Evolutionary conservation across 2,113 vertebrate genomes (phyloP), one percentile per base, ranked within the genome.

Genomic region (Murina feae): DNA sequence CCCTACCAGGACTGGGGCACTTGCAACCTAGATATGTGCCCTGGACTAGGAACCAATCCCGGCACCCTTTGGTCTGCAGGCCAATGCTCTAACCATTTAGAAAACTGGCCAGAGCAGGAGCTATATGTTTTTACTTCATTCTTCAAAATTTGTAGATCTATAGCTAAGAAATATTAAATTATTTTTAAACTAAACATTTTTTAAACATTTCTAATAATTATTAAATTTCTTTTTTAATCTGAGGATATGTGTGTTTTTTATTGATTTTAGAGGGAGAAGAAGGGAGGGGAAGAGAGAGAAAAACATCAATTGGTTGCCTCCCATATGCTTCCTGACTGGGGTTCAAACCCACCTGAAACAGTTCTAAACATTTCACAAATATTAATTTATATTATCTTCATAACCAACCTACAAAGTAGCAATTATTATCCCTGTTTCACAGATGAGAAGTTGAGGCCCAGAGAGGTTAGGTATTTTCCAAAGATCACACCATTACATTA

Each of bases 361-460:
- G 49, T 90, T 92, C 75, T 89, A 90, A 95, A 60, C 21, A 91
- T 58, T 68, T 84, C 68, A 80, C n/a, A 87, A 37, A 80, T 93
- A 71, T 65, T 66, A 53, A 82, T 44, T 81, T 94, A 91, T 76
- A 91, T 88, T 86, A 86, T 84, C 35, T 28, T 23, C 68, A 35
- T 63, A 89, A 75, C 7, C 21, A 74, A 55, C 8, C 17, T 76
- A 51, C 80, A n/a, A 91, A 37, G 28, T 90, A 86, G 63, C 39
- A 83, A 76, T 86, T 60, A 69, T 53, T 63, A 44, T 89, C 35
- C 17, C 35, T 91, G 3, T 65, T 86, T 65, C 68, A 86, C 28
- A 69, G 42, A 78, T 86, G 32, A 82, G 49, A 95, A 79, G 63
- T 16, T 93, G 32, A 47, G 37, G 23, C 81, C 47, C 5, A 90